phyloP scores from a whole-genome alignment of 2,888 invertebrate genomes.

The Drosophila atripex region DNA sequence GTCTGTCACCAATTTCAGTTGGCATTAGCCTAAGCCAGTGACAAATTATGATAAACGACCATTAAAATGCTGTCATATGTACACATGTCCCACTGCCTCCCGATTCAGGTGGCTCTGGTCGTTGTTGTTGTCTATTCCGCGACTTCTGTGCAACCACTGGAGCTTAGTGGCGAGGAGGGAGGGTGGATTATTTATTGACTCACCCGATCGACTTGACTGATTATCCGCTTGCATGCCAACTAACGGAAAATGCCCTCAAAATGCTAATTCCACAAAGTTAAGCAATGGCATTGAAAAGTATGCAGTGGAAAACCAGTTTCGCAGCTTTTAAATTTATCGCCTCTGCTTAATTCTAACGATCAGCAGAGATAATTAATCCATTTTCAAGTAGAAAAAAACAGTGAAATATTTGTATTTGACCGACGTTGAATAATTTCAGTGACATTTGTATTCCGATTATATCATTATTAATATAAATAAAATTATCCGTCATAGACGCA shows the following conservation, averaged over 20 bases:
- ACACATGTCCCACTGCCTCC: constrained; percentile 54
- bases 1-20: constrained; percentile 63
- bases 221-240: constrained; percentile 81
- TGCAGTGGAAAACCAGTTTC: background rate
- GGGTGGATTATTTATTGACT: constrained; percentile 82
- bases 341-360: background rate
- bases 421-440: too few species aligned
- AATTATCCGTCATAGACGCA: too few species aligned
- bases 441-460: too few species aligned
- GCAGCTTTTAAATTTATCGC: background rate
- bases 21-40: constrained; percentile 59
- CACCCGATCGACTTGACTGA: constrained; percentile 83
- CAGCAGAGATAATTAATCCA: background rate
- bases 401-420: background rate
- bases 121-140: constrained; percentile 9
- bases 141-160: constrained; percentile 17
- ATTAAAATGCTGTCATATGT: constrained; percentile 76
- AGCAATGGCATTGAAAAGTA: constrained; percentile 14
- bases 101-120: constrained; percentile 3
- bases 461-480: too few species aligned
- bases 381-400: background rate
- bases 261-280: constrained; percentile 12
- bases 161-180: background rate
- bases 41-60: constrained; percentile 76
- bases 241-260: constrained; percentile 31